Base-by-base conservation (phyloP, 2,113 vertebrate genomes). In the Gasterosteus nipponicus region DNA sequence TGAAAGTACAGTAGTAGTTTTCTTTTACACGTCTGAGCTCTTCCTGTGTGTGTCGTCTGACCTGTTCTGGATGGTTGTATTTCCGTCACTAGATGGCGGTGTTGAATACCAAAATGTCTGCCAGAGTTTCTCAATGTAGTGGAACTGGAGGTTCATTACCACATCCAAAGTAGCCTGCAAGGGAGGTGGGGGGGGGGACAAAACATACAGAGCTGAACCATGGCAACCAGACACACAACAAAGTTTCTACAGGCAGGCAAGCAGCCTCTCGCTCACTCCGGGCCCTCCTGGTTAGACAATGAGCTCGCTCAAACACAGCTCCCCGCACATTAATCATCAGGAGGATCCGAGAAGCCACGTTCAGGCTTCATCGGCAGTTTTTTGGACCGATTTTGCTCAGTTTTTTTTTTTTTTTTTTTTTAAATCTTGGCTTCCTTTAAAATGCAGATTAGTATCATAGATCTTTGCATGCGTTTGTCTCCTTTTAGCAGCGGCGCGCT, bases 61-160 rank as follows among this genome's bases (percentile, higher is more conserved):
- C 95, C 95, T 94, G 90, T 77, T 94, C 64, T 89, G 80, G 46
- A 97, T 91, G 38, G 94, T 76, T 26, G 95, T 64, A 18, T 87
- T 91, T 73, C 93, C 91, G 10, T 97, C 97, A 59, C 94, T 92
- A 86, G 96, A 86, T 75, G 95, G 90, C 77, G 94, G 77, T 92
- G 96, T 96, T 47, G 96, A 95, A 92, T 93, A 97, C 98, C 98
- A 99, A 93, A 99, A 99, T 53, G 96, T 96, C 80, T 97, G 95
- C 98, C 98, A 99, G 42, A 99, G 94, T 82, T 98, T 99, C 93
- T 99, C 98, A 3, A 99, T 96, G 77, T 94, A 98, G 85, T 98
- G 96, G 60, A 99, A 99, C 89, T 99, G 98, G 16, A 99, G 96
- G 88, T 96, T 97, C 95, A 97, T 96, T 75, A 99, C 97, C 0